Percentiles rank a stretch among this genome's conserved stretches.
Conservation (phyloP, 2,113 vertebrate genomes). For the Laticauda colubrina region DNA sequence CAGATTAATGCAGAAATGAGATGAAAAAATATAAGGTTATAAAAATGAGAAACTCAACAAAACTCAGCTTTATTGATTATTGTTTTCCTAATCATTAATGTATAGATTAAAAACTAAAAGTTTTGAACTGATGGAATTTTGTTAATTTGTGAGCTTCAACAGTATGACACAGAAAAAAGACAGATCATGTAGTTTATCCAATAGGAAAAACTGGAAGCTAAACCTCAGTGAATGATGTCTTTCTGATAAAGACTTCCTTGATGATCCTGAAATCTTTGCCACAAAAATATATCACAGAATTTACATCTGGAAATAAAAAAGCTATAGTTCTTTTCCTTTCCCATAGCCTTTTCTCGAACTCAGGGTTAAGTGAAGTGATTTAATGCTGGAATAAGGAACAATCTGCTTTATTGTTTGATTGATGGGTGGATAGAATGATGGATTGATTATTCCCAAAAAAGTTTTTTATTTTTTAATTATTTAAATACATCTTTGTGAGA, state of each 20-base stretch:
- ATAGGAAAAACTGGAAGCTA: constrained; percentile 20
- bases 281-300: constrained; percentile 23
- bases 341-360: constrained; percentile 2
- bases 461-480: no score
- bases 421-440: no score
- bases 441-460: no score
- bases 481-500: no score
- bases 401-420: not conserved
- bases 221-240: constrained; percentile 27
- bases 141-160: no score
- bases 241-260: constrained; percentile 35
- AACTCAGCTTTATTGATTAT: not conserved
- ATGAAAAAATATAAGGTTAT: not conserved
- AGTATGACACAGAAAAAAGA: not conserved
- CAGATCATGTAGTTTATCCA: constrained; percentile 19
- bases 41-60: not conserved
- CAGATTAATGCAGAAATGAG: not conserved
- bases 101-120: not conserved
- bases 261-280: constrained; percentile 36
- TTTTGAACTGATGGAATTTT: not conserved
- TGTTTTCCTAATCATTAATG: not conserved
- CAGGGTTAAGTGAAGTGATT: not conserved
- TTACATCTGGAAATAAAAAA: constrained; percentile 43
- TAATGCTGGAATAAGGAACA: not conserved
- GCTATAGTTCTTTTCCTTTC: constrained; percentile 29